Conservation (phyloP, 2,888 invertebrate species). For the Psococerastis gibbosa region DNA sequence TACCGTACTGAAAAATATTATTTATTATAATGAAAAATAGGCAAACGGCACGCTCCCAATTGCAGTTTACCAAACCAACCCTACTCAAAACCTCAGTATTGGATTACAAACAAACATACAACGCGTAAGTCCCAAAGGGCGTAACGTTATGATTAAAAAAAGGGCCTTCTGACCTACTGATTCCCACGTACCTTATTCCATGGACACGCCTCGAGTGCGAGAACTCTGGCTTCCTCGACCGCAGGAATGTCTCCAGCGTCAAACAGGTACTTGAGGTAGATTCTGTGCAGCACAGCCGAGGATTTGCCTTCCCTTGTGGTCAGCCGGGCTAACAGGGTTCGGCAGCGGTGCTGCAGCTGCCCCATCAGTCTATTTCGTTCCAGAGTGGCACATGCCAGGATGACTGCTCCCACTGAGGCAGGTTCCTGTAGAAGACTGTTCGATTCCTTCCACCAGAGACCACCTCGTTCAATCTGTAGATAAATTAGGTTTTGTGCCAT, state of each 20-base stretch:
- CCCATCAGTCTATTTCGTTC: neutral
- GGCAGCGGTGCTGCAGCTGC: neutral
- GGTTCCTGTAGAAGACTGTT: neutral
- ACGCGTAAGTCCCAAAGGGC: too few relatives aligned
- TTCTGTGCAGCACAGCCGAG: neutral
- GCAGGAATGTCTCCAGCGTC: neutral
- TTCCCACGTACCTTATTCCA: slow-evolving; percentile 35
- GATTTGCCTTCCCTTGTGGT: neutral
- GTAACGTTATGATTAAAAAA: neutral
- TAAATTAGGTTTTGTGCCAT: too few relatives aligned
- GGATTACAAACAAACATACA: neutral
- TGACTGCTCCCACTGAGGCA: neutral
- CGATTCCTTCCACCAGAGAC: neutral
- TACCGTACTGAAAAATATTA: too few relatives aligned
- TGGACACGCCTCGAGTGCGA: slow-evolving; percentile 40
- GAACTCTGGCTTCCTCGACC: neutral
- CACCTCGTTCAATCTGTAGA: neutral
- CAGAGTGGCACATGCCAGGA: neutral
- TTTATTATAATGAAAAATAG: too few relatives aligned
- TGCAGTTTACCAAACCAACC: too few relatives aligned
- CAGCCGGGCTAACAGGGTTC: neutral
- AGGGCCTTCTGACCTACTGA: neutral
- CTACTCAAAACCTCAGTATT: too few relatives aligned
- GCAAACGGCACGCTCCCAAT: too few relatives aligned
- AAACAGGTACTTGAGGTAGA: neutral